Conservation (phyloP, 2,888 invertebrate species). For the Dexiosoma caninum region DNA sequence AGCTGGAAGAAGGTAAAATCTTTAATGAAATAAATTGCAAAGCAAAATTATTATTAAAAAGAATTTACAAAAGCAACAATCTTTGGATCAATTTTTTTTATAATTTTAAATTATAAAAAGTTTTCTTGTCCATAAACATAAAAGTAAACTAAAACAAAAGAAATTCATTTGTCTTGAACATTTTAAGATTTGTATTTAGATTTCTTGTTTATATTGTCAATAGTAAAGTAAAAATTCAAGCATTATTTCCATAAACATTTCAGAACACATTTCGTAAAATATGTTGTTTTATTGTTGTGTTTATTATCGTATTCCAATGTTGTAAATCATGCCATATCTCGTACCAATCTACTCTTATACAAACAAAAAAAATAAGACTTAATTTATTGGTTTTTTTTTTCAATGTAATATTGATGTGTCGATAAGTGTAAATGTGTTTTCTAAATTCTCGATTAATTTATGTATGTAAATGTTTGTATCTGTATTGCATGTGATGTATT, state of each 20-base stretch:
- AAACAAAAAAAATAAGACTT: neutral
- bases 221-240: neutral
- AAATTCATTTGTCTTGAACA: neutral
- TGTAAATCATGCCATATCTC: conserved; percentile 6
- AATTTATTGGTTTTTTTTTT: conserved; percentile 21
- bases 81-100: no score
- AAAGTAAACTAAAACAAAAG: conserved; percentile 29
- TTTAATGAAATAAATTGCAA: neutral
- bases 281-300: conserved; percentile 20
- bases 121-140: neutral
- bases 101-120: conserved; percentile 21
- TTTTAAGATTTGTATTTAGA: neutral
- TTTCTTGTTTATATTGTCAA: conserved; percentile 4
- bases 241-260: conserved; percentile 20
- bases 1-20: conserved; percentile 94
- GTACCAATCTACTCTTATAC: neutral
- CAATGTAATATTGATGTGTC: conserved; percentile 15
- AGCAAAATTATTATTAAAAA: conserved; percentile 9
- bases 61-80: neutral
- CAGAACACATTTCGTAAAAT: neutral
- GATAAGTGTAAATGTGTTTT: conserved; percentile 22
- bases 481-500: conserved; percentile 47
- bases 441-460: conserved; percentile 12
- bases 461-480: conserved; percentile 17
- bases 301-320: conserved; percentile 32